phyloP scores from a whole-genome alignment of 2,797 vertebrate species.

The Eleutherodactylus coqui region DNA sequence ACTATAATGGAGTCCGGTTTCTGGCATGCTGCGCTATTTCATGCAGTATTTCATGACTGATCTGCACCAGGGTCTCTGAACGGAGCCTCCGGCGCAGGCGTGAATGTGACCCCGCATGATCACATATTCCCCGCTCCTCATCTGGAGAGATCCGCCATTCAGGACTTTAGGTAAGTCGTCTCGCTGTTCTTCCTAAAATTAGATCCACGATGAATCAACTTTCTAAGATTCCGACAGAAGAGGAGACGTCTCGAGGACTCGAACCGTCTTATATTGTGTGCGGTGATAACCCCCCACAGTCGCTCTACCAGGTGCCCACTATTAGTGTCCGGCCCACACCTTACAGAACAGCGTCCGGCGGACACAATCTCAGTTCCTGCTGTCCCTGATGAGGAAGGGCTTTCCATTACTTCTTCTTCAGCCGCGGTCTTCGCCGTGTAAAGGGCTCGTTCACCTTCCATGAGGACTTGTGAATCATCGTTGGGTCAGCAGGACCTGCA shows the following conservation, averaged over 20 bases:
- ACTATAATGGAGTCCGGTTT: no score
- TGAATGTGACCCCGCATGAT: no score
- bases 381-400: constrained; percentile 8
- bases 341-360: background rate
- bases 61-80: no score
- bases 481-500: background rate
- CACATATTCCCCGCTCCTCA: no score
- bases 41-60: no score
- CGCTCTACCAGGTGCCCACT: background rate
- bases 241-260: background rate
- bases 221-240: background rate
- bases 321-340: background rate
- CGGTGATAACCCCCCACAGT: background rate
- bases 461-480: constrained; percentile 34
- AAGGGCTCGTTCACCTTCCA: background rate
- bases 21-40: no score
- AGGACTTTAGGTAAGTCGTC: no score
- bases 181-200: no score
- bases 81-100: no score
- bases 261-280: background rate
- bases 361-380: constrained; percentile 31
- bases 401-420: constrained; percentile 13
- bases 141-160: no score
- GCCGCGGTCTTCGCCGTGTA: constrained; percentile 11
- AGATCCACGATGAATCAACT: no score